A percentile compares a stretch with the other conserved stretches of the same genome.
These are phyloP conservation scores for Diplazon laetatorius DNA, from an alignment of 2,888 invertebrate genomes.

Conservation along the genomic window DNA sequence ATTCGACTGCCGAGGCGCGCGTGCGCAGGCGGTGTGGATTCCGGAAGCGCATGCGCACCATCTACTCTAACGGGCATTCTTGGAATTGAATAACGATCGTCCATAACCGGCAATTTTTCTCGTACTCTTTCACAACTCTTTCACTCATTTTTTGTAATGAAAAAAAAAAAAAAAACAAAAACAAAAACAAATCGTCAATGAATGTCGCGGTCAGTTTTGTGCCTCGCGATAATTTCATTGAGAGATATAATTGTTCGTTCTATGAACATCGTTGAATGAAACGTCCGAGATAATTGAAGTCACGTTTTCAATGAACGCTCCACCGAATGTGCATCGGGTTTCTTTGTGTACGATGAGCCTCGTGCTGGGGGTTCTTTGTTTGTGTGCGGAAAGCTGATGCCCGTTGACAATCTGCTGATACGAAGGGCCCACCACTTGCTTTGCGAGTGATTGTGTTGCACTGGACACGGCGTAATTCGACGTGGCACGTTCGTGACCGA, in stretches of 20 bases:
- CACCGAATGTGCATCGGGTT: constrained; percentile 23
- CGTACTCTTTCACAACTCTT: too few species aligned
- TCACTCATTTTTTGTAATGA: too few species aligned
- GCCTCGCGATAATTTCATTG: constrained; percentile 23
- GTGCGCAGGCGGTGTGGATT: constrained; percentile 13
- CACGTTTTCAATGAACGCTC: constrained; percentile 25
- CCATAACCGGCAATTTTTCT: too few species aligned
- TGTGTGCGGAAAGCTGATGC: too few species aligned
- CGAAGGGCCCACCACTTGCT: constrained; percentile 55
- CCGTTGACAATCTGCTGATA: constrained; percentile 54
- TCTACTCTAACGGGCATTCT: not conserved
- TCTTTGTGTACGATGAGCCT: constrained; percentile 31
- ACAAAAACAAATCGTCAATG: not conserved
- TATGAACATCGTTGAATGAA: constrained; percentile 24
- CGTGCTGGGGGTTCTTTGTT: constrained; percentile 23
- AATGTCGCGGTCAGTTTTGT: too few species aligned
- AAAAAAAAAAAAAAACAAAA: constrained; percentile 11
- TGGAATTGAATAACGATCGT: not conserved
- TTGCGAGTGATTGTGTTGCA: constrained; percentile 44
- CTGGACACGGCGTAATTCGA: constrained; percentile 61
- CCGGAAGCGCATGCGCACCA: constrained; percentile 26
- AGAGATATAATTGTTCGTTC: constrained; percentile 4
- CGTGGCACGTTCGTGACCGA: not conserved
- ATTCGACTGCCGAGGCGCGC: constrained; percentile 28
- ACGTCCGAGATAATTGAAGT: constrained; percentile 16